Conservation (phyloP, 2,797 vertebrate genomes). For the Channa striata region DNA sequence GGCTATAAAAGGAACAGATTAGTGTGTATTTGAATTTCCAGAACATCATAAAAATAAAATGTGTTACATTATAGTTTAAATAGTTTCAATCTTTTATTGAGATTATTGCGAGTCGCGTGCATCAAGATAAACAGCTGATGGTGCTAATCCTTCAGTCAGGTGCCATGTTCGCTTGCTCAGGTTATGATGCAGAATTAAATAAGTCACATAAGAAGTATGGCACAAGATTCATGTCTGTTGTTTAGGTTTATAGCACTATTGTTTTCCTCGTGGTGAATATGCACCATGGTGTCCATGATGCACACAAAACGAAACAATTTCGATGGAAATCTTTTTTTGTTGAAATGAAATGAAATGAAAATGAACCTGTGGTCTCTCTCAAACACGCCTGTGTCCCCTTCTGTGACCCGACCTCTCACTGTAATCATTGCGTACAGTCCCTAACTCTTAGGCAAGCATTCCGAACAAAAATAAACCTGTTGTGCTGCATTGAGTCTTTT, state of each 20-base stretch:
- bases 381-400: neutral
- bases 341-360: neutral
- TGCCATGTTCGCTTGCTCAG: no score
- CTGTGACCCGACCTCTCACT: neutral
- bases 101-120: neutral
- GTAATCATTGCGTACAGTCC: slow-evolving; percentile 2
- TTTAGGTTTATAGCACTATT: no score
- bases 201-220: no score
- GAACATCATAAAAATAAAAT: neutral
- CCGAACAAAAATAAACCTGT: slow-evolving; percentile 32
- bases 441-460: slow-evolving; percentile 22
- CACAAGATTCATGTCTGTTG: neutral
- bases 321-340: neutral
- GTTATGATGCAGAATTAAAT: neutral
- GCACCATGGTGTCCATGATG: neutral
- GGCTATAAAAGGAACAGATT: neutral
- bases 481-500: slow-evolving; percentile 55
- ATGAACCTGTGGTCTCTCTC: neutral
- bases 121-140: neutral
- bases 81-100: neutral
- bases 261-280: neutral
- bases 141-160: neutral
- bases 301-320: neutral
- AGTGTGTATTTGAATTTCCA: neutral
- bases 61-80: no score